A percentile compares a stretch with the other conserved stretches of the same genome.
Evolutionary conservation across 2,888 invertebrate species (phyloP).

Genomic region (Trachelus troglodyta): DNA sequence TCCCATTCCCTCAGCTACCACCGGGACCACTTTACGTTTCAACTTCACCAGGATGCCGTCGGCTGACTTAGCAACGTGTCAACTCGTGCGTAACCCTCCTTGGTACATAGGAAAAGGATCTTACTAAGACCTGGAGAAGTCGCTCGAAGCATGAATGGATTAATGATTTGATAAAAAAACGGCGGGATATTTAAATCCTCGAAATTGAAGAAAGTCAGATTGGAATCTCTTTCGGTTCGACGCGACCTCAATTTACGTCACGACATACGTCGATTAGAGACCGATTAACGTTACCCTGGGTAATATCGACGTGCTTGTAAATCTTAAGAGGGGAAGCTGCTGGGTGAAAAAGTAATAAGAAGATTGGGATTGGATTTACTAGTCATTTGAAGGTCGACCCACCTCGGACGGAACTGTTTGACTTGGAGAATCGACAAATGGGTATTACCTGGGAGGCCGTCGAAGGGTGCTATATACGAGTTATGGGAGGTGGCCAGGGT

Average conservation of each 20-base stretch:
- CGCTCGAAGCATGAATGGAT: background rate
- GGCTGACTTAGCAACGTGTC: background rate
- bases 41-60: background rate
- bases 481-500: background rate
- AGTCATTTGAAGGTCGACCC: background rate
- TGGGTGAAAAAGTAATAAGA: background rate
- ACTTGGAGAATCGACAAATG: background rate
- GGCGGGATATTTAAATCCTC: background rate
- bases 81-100: background rate
- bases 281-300: background rate
- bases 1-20: conserved; percentile 4
- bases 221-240: background rate
- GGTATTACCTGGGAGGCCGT: background rate
- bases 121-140: background rate
- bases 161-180: background rate
- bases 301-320: background rate
- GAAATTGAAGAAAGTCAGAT: background rate
- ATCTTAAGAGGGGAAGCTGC: background rate
- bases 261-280: background rate
- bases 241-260: background rate
- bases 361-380: background rate
- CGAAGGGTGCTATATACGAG: background rate
- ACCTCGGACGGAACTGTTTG: background rate
- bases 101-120: background rate
- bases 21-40: background rate